Percentiles rank a stretch among this genome's conserved stretches.
phyloP scores from a whole-genome alignment of 1,140 invertebrate genomes.

The Augochlora pura region DNA sequence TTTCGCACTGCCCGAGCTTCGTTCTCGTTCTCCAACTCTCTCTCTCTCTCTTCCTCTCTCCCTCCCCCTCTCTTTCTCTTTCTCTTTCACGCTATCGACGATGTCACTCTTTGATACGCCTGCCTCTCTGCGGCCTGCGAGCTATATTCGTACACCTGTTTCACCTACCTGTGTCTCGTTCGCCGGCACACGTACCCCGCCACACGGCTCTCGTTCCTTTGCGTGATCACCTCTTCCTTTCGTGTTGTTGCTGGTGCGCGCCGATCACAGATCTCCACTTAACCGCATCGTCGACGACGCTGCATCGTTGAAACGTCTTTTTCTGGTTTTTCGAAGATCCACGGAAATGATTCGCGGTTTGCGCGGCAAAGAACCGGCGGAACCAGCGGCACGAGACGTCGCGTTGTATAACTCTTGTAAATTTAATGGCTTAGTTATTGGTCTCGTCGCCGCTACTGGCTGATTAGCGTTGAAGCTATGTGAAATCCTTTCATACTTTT shows the following conservation, averaged over 20 bases:
- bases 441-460: too few species aligned
- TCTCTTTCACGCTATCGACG: slow-evolving; percentile 3
- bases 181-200: too few species aligned
- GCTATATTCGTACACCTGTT: not conserved
- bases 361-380: too few species aligned
- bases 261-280: not conserved
- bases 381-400: too few species aligned
- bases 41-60: slow-evolving; percentile 25
- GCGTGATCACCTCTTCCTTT: not conserved
- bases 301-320: too few species aligned
- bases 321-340: too few species aligned
- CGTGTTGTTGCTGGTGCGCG: not conserved
- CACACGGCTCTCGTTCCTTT: not conserved
- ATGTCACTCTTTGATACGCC: not conserved
- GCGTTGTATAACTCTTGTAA: too few species aligned
- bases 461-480: too few species aligned
- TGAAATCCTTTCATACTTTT: too few species aligned
- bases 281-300: not conserved
- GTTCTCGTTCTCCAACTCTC: slow-evolving; percentile 21
- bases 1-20: slow-evolving; percentile 20
- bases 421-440: too few species aligned
- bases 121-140: not conserved
- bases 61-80: slow-evolving; percentile 13
- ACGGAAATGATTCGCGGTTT: too few species aligned
- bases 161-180: not conserved